Evolutionary conservation across 1,140 invertebrate species (phyloP).

Genomic region (Drosophila serrata): DNA sequence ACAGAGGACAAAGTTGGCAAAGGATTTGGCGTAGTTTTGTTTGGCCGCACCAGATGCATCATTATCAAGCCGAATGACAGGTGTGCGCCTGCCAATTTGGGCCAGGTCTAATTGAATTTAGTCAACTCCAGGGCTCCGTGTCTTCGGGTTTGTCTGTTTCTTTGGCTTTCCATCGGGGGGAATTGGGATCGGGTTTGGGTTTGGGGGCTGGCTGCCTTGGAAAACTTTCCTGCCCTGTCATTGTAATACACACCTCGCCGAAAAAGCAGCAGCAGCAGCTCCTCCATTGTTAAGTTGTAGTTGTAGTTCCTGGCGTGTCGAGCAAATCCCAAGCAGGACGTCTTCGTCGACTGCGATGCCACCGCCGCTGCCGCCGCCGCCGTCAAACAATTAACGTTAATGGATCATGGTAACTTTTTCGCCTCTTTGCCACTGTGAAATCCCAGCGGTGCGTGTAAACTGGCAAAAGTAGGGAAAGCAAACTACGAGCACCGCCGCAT

Average conservation of each 20-base stretch:
- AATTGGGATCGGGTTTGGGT: slow-evolving; percentile 11
- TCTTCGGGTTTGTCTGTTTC: slow-evolving; percentile 42
- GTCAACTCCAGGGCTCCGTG: slow-evolving; percentile 67
- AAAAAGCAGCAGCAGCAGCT: slow-evolving; percentile 14
- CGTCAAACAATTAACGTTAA: slow-evolving; percentile 84
- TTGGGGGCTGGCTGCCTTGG: slow-evolving; percentile 21
- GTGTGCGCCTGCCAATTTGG: slow-evolving; percentile 81
- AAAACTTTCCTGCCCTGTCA: slow-evolving; percentile 77
- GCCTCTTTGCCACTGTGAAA: slow-evolving; percentile 79
- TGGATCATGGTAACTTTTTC: slow-evolving; percentile 84
- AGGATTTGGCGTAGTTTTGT: slow-evolving; percentile 62
- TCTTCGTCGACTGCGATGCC: slow-evolving; percentile 33
- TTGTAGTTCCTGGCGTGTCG: slow-evolving; percentile 67
- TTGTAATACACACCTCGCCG: slow-evolving; percentile 78
- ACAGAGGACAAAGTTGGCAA: slow-evolving; percentile 68
- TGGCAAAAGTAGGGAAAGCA: slow-evolving; percentile 80
- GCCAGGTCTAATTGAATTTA: slow-evolving; percentile 79
- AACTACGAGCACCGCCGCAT: slow-evolving; percentile 40
- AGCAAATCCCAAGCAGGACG: slow-evolving; percentile 76
- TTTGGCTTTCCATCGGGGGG: slow-evolving; percentile 8
- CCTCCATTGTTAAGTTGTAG: slow-evolving; percentile 43
- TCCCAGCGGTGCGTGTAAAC: slow-evolving; percentile 83
- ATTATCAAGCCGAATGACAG: slow-evolving; percentile 80
- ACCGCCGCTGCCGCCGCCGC: slow-evolving; percentile 54
- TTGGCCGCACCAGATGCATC: slow-evolving; percentile 78